These are phyloP conservation scores for Scomber colias DNA, from an alignment of 2,113 vertebrate genomes.

Conservation along the genomic window DNA sequence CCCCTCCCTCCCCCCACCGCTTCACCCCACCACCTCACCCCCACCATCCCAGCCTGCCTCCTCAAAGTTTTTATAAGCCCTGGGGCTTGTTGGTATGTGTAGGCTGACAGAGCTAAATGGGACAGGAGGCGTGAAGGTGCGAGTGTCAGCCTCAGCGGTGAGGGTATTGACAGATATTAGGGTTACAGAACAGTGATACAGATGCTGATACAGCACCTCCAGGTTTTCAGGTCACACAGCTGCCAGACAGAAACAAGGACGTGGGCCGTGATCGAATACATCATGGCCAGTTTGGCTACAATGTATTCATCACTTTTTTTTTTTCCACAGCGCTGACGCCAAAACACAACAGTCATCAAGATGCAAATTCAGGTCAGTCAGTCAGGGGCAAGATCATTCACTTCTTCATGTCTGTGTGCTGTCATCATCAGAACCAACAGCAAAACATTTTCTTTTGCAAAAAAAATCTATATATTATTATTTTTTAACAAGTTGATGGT, in stretches of 20 bases:
- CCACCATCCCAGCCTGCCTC: conserved; percentile 32
- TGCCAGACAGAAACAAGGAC: conserved; percentile 69
- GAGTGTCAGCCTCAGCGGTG: conserved; percentile 64
- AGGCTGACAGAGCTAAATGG: conserved; percentile 72
- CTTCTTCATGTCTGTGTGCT: conserved; percentile 14
- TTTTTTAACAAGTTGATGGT: conserved; percentile 8
- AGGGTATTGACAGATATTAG: conserved; percentile 77
- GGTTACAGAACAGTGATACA: conserved; percentile 74
- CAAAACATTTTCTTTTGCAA: not conserved
- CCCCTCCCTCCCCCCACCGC: conserved; percentile 8
- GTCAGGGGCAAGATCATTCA: conserved; percentile 51
- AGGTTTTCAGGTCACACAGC: conserved; percentile 71
- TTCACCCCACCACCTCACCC: not conserved
- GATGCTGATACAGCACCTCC: conserved; percentile 73
- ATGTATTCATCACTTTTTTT: conserved; percentile 51
- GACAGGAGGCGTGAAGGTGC: conserved; percentile 45
- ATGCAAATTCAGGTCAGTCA: conserved; percentile 71
- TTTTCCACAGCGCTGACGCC: conserved; percentile 13
- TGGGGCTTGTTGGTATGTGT: conserved; percentile 53
- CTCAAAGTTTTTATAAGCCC: conserved; percentile 73
- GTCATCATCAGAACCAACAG: conserved; percentile 25
- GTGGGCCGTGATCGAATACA: conserved; percentile 59
- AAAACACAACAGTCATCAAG: conserved; percentile 72
- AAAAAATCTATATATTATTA: not conserved
- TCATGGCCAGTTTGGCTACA: conserved; percentile 52